Conservation (phyloP, 2,797 vertebrate genomes). For the Sphenodon punctatus region DNA sequence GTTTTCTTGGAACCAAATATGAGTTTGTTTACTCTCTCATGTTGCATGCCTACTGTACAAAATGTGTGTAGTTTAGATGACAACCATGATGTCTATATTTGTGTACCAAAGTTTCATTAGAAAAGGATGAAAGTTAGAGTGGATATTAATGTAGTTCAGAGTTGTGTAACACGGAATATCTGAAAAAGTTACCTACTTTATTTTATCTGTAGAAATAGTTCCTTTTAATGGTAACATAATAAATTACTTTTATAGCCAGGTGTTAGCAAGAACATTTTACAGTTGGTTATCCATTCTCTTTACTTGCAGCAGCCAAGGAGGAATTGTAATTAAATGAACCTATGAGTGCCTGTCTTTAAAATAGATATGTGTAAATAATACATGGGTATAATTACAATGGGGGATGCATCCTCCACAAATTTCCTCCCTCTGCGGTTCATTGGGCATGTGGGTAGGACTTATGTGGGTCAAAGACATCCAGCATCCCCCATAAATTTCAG, state of each 20-base stretch:
- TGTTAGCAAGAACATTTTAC: not conserved
- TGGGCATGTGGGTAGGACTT: too few relatives aligned
- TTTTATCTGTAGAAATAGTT: not conserved
- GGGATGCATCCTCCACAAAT: too few relatives aligned
- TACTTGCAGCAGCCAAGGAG: not conserved
- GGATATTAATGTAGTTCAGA: slow-evolving; percentile 13
- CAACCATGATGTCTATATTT: slow-evolving; percentile 16
- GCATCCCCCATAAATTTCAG: too few relatives aligned
- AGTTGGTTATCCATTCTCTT: not conserved
- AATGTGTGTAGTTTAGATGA: slow-evolving; percentile 39
- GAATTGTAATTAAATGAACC: not conserved
- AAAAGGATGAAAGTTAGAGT: slow-evolving; percentile 5
- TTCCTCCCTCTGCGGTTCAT: too few relatives aligned
- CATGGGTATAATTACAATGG: too few relatives aligned
- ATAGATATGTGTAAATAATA: not conserved
- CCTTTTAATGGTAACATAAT: not conserved
- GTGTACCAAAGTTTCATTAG: slow-evolving; percentile 15
- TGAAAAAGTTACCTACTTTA: slow-evolving; percentile 20
- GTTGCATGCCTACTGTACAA: not conserved
- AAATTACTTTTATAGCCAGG: not conserved
- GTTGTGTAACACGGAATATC: not conserved
- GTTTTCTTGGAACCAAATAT: not conserved
- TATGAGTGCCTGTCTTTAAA: not conserved
- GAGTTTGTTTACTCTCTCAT: slow-evolving; percentile 14
- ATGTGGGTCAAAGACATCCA: too few relatives aligned